Evolutionary conservation across 2,888 invertebrate genomes (phyloP).

Genomic region (Drosophila austrosaltans): DNA sequence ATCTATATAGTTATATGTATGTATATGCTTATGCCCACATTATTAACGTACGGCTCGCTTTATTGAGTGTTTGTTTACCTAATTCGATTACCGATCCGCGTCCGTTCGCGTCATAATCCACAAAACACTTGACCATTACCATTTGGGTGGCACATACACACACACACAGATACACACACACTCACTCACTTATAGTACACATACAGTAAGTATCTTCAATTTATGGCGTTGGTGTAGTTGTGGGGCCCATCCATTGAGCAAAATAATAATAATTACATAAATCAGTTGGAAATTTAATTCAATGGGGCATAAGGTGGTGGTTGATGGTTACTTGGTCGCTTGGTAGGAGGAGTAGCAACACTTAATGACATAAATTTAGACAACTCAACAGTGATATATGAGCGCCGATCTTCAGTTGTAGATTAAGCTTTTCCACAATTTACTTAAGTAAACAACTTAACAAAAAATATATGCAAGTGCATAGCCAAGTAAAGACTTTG

Average conservation of each 20-base stretch:
- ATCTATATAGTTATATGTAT: constrained; percentile 19
- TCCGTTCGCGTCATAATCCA: constrained; percentile 75
- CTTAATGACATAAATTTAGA: constrained; percentile 14
- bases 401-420: neutral
- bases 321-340: neutral
- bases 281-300: constrained; percentile 13
- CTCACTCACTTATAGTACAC: neutral
- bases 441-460: too few species aligned
- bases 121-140: constrained; percentile 77
- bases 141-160: constrained; percentile 71
- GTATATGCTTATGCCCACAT: constrained; percentile 53
- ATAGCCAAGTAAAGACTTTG: too few species aligned
- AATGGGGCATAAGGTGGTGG: constrained; percentile 1
- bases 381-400: neutral
- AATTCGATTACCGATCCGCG: constrained; percentile 79
- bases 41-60: constrained; percentile 77
- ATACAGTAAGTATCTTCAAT: constrained; percentile 7
- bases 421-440: neutral
- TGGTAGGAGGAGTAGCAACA: constrained; percentile 14
- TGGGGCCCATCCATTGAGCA: constrained; percentile 12
- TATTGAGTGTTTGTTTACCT: constrained; percentile 77
- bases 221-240: constrained; percentile 1
- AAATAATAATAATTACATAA: constrained; percentile 12
- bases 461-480: too few species aligned
- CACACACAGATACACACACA: constrained; percentile 1